phyloP scores from a whole-genome alignment of 2,797 vertebrate genomes.

The Notolabrus celidotus region DNA sequence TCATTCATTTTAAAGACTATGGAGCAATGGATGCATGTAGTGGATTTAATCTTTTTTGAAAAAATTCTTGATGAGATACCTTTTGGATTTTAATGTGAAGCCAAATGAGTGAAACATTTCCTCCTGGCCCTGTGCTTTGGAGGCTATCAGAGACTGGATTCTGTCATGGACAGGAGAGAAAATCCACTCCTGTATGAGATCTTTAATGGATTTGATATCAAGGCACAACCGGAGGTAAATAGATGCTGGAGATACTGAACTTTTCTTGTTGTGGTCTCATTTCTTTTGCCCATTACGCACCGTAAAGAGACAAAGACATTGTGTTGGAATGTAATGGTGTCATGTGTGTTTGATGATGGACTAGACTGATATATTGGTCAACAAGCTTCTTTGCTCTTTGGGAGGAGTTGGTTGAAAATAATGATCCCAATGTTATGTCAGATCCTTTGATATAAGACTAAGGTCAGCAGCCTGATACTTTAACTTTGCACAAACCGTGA shows the following conservation, averaged over 20 bases:
- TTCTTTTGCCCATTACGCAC: constrained; percentile 34
- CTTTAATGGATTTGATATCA: constrained; percentile 52
- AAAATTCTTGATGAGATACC: constrained; percentile 44
- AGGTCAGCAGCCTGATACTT: not conserved
- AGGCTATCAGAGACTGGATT: constrained; percentile 50
- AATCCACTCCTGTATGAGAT: constrained; percentile 39
- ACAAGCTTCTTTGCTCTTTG: constrained; percentile 8
- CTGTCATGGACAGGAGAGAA: constrained; percentile 30
- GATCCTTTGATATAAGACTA: not conserved
- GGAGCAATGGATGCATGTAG: constrained; percentile 55
- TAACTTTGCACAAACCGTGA: constrained; percentile 10
- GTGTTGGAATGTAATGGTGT: constrained; percentile 26
- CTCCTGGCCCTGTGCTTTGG: constrained; percentile 36
- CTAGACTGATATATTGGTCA: constrained; percentile 21
- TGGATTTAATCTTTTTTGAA: constrained; percentile 52
- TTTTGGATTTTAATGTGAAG: constrained; percentile 66
- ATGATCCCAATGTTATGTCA: not conserved
- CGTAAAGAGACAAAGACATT: constrained; percentile 30
- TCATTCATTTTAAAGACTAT: constrained; percentile 44
- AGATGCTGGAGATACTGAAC: constrained; percentile 34
- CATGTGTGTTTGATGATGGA: constrained; percentile 24
- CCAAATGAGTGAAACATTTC: constrained; percentile 56
- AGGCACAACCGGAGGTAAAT: constrained; percentile 46
- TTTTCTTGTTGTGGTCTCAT: constrained; percentile 37
- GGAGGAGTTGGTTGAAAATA: constrained; percentile 2